Percentiles rank a stretch among this genome's conserved stretches.
phyloP scores from a whole-genome alignment of 2,888 invertebrate species.

The Leucophenga montana region DNA sequence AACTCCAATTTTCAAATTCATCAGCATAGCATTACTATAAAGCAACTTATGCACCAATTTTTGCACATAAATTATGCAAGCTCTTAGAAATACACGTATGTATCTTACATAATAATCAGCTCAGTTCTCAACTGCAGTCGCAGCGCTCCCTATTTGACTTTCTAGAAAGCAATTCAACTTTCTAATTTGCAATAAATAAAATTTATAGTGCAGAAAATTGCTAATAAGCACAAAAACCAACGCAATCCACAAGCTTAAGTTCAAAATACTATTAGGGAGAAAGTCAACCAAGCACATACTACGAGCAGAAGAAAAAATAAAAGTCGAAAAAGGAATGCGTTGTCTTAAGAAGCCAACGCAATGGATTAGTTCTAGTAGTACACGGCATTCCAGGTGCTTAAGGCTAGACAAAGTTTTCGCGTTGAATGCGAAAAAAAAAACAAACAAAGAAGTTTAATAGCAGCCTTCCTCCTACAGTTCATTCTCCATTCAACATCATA shows the following conservation, averaged over 20 bases:
- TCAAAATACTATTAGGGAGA: not conserved
- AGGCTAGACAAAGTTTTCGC: not conserved
- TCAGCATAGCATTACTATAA: too few species aligned
- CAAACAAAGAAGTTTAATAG: not conserved
- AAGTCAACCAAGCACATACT: not conserved
- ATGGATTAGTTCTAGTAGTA: too few species aligned
- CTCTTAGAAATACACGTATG: conserved; percentile 57
- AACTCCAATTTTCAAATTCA: too few species aligned
- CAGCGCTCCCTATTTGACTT: not conserved
- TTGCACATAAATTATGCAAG: conserved; percentile 35
- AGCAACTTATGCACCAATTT: too few species aligned
- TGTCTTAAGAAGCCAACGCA: too few species aligned
- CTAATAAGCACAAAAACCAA: conserved; percentile 18
- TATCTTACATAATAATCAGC: not conserved
- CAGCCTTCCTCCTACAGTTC: not conserved
- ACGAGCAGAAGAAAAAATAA: not conserved
- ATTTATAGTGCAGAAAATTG: conserved; percentile 27
- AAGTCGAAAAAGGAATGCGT: not conserved
- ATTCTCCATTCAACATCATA: too few species aligned
- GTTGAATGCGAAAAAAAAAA: not conserved
- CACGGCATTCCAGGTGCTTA: too few species aligned
- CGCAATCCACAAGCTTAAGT: not conserved
- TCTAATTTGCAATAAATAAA: conserved; percentile 26
- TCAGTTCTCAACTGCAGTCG: not conserved
- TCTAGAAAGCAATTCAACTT: conserved; percentile 2